These are phyloP conservation scores for Ictalurus furcatus DNA, from an alignment of 2,113 vertebrate genomes.

Conservation along the genomic window DNA sequence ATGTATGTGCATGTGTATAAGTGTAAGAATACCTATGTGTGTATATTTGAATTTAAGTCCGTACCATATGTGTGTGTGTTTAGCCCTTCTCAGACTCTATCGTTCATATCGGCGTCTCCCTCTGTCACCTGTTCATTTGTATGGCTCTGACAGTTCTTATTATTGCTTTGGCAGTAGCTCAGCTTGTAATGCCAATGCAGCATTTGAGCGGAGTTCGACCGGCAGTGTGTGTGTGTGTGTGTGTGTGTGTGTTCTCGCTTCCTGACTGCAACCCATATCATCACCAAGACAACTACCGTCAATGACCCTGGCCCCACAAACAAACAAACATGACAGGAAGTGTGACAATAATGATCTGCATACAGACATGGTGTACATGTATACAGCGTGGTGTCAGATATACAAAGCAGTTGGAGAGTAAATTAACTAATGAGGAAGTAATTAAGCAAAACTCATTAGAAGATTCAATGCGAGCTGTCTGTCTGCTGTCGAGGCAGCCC, in stretches of 20 bases:
- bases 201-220: constrained; percentile 70
- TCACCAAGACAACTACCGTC: constrained; percentile 41
- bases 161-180: constrained; percentile 75
- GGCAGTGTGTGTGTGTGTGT: constrained; percentile 60
- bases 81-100: constrained; percentile 36
- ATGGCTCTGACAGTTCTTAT: constrained; percentile 76
- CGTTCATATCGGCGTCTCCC: constrained; percentile 68
- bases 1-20: constrained; percentile 18
- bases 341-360: constrained; percentile 42
- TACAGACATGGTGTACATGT: constrained; percentile 27
- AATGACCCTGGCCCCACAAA: constrained; percentile 37
- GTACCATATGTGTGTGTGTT: constrained; percentile 26
- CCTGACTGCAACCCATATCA: constrained; percentile 28
- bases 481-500: constrained; percentile 36
- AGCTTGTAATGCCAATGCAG: constrained; percentile 74
- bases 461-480: constrained; percentile 20
- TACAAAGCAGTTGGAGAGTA: constrained; percentile 36
- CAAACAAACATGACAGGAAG: constrained; percentile 51
- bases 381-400: constrained; percentile 30
- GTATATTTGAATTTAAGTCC: background rate
- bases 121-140: constrained; percentile 76
- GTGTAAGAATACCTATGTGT: constrained; percentile 23
- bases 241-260: background rate
- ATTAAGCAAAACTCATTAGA: constrained; percentile 48
- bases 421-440: constrained; percentile 53